Conservation (phyloP, 1,140 invertebrate genomes). For the Glossosoma conforme region DNA sequence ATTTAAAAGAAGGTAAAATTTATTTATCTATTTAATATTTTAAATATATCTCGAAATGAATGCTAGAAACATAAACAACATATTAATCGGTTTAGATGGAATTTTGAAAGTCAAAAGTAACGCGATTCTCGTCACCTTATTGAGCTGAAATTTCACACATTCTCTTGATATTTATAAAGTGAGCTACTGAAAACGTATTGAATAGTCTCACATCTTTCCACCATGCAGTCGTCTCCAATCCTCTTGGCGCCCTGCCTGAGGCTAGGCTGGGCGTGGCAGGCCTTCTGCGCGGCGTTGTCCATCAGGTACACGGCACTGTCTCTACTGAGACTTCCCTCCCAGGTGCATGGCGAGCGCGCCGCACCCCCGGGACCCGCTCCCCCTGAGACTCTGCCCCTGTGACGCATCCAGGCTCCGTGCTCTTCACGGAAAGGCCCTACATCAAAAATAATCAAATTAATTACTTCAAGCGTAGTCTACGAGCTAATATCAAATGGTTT, state of each 20-base stretch:
- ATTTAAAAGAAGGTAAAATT: too few relatives aligned
- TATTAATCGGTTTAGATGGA: too few relatives aligned
- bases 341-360: slow-evolving; percentile 1
- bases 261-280: slow-evolving; percentile 47
- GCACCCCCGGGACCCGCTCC: background rate
- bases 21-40: too few relatives aligned
- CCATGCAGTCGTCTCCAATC: slow-evolving; percentile 67
- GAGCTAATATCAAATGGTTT: too few relatives aligned
- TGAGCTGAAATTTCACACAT: background rate
- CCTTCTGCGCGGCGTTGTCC: slow-evolving; percentile 37
- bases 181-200: too few relatives aligned
- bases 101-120: too few relatives aligned
- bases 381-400: slow-evolving; percentile 3
- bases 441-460: too few relatives aligned
- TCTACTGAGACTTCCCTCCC: slow-evolving; percentile 18
- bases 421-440: slow-evolving; percentile 27
- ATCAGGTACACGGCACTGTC: slow-evolving; percentile 17
- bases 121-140: too few relatives aligned
- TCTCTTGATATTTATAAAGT: too few relatives aligned
- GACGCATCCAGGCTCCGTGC: slow-evolving; percentile 20
- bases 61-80: too few relatives aligned
- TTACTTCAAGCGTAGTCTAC: too few relatives aligned
- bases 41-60: too few relatives aligned
- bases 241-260: slow-evolving; percentile 60
- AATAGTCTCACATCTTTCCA: slow-evolving; percentile 52